Conservation (phyloP, 2,797 vertebrate species). For the Falco biarmicus region DNA sequence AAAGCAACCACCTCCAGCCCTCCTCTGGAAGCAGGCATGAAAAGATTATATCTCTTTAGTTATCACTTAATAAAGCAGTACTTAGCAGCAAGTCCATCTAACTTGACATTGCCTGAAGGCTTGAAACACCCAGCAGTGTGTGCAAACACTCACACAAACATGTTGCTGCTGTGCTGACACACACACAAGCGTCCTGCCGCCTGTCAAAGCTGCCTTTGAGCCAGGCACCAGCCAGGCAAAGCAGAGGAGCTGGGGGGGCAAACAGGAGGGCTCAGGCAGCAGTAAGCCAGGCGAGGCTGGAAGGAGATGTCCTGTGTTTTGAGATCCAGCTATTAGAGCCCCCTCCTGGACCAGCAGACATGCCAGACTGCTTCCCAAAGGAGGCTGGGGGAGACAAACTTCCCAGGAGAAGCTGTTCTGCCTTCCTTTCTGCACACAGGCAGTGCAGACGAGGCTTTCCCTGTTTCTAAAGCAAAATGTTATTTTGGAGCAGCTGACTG, state of each 20-base stretch:
- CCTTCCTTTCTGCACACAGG: neutral
- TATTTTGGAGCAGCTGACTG: neutral
- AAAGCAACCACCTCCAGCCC: neutral
- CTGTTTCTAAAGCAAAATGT: neutral
- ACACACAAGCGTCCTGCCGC: neutral
- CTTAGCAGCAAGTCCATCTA: neutral
- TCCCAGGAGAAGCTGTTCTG: neutral
- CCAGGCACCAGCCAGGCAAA: neutral
- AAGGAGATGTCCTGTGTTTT: neutral
- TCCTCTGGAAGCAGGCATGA: neutral
- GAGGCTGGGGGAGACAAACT: neutral
- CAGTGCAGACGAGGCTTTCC: neutral
- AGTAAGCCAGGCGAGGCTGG: neutral
- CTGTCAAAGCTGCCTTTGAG: neutral
- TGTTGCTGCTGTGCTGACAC: neutral
- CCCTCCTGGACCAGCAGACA: neutral
- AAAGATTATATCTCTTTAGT: neutral
- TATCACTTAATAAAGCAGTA: neutral
- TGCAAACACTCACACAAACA: neutral
- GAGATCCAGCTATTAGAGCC: neutral
- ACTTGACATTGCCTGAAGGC: neutral
- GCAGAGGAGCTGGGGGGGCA: neutral
- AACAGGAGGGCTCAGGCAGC: neutral
- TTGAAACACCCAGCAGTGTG: neutral
- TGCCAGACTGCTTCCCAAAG: neutral